phyloP scores from a whole-genome alignment of 2,888 invertebrate genomes.

The Pycnomerus fuliginosus region DNA sequence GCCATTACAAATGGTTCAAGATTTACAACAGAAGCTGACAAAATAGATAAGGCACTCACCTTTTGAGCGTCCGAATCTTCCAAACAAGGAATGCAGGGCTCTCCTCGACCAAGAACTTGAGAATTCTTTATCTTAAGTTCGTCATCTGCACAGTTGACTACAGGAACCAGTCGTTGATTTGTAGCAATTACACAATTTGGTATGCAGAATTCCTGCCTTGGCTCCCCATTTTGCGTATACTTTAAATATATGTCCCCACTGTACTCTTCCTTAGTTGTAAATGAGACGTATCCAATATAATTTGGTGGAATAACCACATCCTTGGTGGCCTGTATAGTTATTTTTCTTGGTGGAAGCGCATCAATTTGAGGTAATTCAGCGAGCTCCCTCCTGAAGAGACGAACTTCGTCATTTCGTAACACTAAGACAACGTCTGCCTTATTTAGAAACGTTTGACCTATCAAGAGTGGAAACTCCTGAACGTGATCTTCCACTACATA shows the following conservation, averaged over 20 bases:
- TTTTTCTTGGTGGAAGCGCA: neutral
- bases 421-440: conserved; percentile 7
- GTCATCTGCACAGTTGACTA: neutral
- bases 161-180: neutral
- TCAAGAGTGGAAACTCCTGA: conserved; percentile 18
- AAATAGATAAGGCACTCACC: conserved; percentile 1
- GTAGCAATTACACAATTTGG: conserved; percentile 1
- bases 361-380: neutral
- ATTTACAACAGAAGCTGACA: neutral
- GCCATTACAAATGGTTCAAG: neutral
- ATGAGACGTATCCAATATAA: neutral
- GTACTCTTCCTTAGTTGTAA: neutral
- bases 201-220: neutral
- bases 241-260: neutral
- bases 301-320: too few relatives aligned
- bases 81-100: neutral
- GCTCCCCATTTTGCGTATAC: neutral
- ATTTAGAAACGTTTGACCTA: conserved; percentile 20
- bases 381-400: conserved; percentile 1
- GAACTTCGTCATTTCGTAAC: conserved; percentile 3
- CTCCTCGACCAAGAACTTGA: neutral
- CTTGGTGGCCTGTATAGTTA: too few relatives aligned
- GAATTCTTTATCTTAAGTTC: neutral
- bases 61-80: neutral
- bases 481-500: conserved; percentile 1